Conservation (phyloP, 2,888 invertebrate genomes). For the Alentia gelatinosa region DNA sequence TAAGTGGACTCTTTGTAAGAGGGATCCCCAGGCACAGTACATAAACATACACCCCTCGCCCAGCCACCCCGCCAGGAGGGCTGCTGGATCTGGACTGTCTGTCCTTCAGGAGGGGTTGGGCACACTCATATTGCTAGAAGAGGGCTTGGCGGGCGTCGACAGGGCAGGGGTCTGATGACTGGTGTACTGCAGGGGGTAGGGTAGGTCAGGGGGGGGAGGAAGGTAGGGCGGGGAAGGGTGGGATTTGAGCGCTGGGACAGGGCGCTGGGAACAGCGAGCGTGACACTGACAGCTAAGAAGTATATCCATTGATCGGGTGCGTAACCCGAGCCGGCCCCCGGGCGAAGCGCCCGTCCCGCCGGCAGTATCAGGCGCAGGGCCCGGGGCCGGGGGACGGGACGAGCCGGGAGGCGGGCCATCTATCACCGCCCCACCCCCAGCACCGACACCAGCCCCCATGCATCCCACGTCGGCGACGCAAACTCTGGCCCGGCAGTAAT, state of each 20-base stretch:
- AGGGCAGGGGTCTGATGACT: neutral
- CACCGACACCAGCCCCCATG: neutral
- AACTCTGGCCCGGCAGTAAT: neutral
- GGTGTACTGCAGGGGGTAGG: neutral
- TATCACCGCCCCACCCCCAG: neutral
- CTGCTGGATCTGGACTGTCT: too few relatives aligned
- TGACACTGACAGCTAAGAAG: constrained; percentile 53
- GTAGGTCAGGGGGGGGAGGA: neutral
- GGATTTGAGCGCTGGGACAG: neutral
- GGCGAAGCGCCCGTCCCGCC: neutral
- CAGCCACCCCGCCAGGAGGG: too few relatives aligned
- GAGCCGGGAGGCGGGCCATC: neutral
- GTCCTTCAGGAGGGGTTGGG: too few relatives aligned
- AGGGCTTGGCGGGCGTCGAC: too few relatives aligned
- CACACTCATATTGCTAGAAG: too few relatives aligned
- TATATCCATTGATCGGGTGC: constrained; percentile 48
- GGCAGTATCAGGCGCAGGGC: constrained; percentile 35
- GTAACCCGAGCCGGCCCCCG: neutral
- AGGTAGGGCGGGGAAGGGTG: neutral
- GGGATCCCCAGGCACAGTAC: too few relatives aligned
- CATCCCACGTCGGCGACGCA: constrained; percentile 22
- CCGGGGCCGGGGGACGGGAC: neutral
- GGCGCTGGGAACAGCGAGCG: constrained; percentile 21
- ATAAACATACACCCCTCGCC: too few relatives aligned
- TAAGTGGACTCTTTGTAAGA: too few relatives aligned